A percentile compares a stretch with the other conserved stretches of the same genome.
phyloP scores from a whole-genome alignment of 2,888 invertebrate genomes.

The Baronia brevicornis region DNA sequence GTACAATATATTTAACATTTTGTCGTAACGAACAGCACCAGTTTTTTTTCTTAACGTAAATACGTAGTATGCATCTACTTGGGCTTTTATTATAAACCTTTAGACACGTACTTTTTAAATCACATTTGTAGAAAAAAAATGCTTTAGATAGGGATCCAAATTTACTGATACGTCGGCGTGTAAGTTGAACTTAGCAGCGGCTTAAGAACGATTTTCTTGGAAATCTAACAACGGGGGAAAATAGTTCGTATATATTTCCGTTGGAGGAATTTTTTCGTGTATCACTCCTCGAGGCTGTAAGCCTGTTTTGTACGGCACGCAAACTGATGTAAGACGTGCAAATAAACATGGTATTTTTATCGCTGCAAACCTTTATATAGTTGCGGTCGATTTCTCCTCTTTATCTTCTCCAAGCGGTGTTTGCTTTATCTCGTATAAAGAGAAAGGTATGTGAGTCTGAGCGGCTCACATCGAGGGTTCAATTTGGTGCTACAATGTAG shows the following conservation, averaged over 20 bases:
- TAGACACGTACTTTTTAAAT: conserved; percentile 40
- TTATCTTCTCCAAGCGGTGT: conserved; percentile 68
- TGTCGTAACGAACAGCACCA: conserved; percentile 37
- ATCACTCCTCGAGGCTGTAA: conserved; percentile 29
- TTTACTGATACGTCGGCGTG: conserved; percentile 66
- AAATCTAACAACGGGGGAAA: conserved; percentile 28
- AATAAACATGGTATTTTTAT: conserved; percentile 76
- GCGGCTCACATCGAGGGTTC: conserved; percentile 26
- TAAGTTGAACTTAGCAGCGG: conserved; percentile 46
- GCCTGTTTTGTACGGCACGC: conserved; percentile 43
- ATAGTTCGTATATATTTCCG: conserved; percentile 38
- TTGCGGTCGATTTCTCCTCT: conserved; percentile 73
- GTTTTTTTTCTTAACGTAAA: conserved; percentile 27
- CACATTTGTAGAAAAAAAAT: conserved; percentile 54
- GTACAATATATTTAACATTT: conserved; percentile 41
- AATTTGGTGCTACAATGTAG: conserved; percentile 12
- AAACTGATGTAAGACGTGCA: conserved; percentile 72
- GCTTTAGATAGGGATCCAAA: conserved; percentile 59
- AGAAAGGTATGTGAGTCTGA: conserved; percentile 52
- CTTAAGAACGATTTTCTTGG: conserved; percentile 33
- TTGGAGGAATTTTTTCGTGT: conserved; percentile 40
- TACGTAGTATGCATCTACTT: too few relatives aligned
- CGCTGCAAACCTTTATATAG: conserved; percentile 73
- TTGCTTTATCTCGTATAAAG: conserved; percentile 71
- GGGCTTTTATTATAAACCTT: conserved; percentile 20